Conservation (phyloP, 2,113 vertebrate genomes). For the Heterotilapia buettikoferi region DNA sequence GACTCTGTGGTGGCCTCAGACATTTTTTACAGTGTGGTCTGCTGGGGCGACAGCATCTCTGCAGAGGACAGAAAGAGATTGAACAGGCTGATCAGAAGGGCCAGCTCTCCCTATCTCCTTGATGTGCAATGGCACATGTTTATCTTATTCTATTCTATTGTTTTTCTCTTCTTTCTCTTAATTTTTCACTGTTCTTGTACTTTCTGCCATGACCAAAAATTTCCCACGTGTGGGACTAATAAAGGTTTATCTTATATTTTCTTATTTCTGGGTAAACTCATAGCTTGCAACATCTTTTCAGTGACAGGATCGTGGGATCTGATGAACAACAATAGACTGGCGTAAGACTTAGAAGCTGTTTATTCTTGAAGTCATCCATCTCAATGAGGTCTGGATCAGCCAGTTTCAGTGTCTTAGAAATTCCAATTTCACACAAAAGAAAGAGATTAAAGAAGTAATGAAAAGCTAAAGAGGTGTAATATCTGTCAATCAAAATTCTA, state of each 20-base stretch:
- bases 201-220: neutral
- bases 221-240: neutral
- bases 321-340: slow-evolving; percentile 65
- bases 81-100: too few relatives aligned
- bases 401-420: slow-evolving; percentile 32
- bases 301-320: slow-evolving; percentile 63
- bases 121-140: neutral
- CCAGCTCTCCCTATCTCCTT: neutral
- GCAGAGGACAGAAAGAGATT: too few relatives aligned
- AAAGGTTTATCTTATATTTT: neutral
- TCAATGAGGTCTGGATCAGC: slow-evolving; percentile 53
- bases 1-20: neutral
- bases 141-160: neutral
- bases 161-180: neutral
- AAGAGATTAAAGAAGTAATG: neutral
- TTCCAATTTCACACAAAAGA: neutral
- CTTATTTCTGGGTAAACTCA: slow-evolving; percentile 27
- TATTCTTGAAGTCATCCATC: slow-evolving; percentile 55
- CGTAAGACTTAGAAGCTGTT: slow-evolving; percentile 58
- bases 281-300: slow-evolving; percentile 65
- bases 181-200: neutral
- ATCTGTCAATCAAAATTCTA: neutral
- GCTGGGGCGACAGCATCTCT: neutral
- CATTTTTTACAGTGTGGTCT: neutral
- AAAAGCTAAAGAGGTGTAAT: neutral